Evolutionary conservation across 2,888 invertebrate genomes (phyloP), one percentile per base, ranked within the genome.

Genomic region (Hybos culiciformis): DNA sequence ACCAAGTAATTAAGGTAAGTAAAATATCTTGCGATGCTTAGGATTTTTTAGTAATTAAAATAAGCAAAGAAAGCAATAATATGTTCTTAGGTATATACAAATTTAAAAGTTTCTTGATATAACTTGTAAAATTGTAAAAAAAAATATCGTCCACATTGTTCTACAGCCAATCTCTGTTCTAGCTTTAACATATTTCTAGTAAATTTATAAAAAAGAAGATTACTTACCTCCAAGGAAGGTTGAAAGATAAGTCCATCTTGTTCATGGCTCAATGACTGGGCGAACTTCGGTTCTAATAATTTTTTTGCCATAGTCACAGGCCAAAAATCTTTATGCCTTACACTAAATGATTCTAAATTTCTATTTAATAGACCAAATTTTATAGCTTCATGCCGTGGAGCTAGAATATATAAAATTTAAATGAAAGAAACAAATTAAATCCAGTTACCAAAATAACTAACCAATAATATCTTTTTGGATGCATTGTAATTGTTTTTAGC

Each of bases 201-300:
- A n/a, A n/a, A n/a, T n/a, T n/a, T n/a, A n/a, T n/a, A n/a, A n/a
- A n/a, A 94, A 94, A 53, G n/a, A n/a, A n/a, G n/a, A n/a, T n/a
- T 31, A 57, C 66, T 61, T 62, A 86, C 85, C 63, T 84, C 86
- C 48, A 75, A 72, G 0, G 83, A 74, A 0, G 98, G 98, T 61
- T 99, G 98, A 62, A 97, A 99, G 57, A 99, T 92, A 12, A 98
- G 73, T 17, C 98, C 98, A 60, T 99, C 98, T 0, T 96, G 94
- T 62, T 97, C 94, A 60, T 99, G 98, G 1, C 78, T 73, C 15
- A 98, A 69, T 26, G 80, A 76, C 51, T 78, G 78, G 0, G 83
- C 78, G 66, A 98, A 97, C 58, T 88, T 87, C 36, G 86, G 85
- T 12, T 84, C 78, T 4, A 90, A 66, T 37, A 90, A 67, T 53